These are phyloP conservation scores for Lydus trimaculatus DNA, from an alignment of 2,888 invertebrate species.

Conservation along the genomic window DNA sequence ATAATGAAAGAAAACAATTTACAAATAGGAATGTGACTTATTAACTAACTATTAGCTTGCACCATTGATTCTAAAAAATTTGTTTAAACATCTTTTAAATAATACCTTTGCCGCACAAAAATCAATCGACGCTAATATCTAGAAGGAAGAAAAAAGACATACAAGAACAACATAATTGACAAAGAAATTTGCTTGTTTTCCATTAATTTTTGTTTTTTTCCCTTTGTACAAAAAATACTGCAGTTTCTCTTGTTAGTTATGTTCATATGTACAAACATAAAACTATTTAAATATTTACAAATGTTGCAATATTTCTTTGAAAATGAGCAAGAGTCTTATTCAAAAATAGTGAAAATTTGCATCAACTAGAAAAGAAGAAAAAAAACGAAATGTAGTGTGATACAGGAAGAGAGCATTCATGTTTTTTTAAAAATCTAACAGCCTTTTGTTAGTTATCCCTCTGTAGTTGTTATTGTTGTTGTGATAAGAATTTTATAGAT, in stretches of 20 bases:
- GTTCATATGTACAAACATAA: constrained; percentile 33
- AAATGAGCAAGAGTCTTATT: constrained; percentile 42
- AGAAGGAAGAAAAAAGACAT: constrained; percentile 23
- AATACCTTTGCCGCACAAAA: constrained; percentile 39
- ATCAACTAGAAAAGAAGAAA: constrained; percentile 11
- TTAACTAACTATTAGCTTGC: constrained; percentile 50
- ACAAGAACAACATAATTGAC: constrained; percentile 40
- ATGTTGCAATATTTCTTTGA: constrained; percentile 32
- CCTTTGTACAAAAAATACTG: constrained; percentile 54
- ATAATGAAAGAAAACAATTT: constrained; percentile 40
- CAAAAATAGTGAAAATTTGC: constrained; percentile 36
- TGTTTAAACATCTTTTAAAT: constrained; percentile 41
- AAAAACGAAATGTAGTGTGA: no score
- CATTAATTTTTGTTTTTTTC: background rate
- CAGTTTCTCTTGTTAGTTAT: constrained; percentile 29
- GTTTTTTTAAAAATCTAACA: constrained; percentile 45
- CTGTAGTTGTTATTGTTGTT: constrained; percentile 35
- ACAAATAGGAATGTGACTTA: constrained; percentile 55
- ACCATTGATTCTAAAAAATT: constrained; percentile 58
- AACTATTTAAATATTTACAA: constrained; percentile 28
- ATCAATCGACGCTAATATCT: constrained; percentile 40
- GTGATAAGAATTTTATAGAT: constrained; percentile 34
- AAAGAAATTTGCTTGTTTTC: constrained; percentile 25
- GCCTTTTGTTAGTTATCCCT: constrained; percentile 52
- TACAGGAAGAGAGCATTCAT: constrained; percentile 42